Evolutionary conservation across 1,140 invertebrate genomes (phyloP).

Genomic region (Drosophila nigrodunni): DNA sequence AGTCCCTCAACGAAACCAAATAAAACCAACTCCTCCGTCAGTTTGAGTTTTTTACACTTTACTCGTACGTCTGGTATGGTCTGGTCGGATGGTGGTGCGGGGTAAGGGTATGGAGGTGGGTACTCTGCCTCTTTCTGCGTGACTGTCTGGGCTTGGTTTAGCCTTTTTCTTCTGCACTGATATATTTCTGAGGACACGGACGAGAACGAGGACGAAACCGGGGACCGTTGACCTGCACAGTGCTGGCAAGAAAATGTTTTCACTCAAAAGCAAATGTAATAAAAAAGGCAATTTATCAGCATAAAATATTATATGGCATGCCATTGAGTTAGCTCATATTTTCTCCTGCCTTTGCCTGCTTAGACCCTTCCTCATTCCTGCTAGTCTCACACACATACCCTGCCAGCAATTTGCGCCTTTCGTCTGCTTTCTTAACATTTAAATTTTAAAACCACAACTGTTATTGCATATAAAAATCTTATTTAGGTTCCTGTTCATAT

Average conservation of each 20-base stretch:
- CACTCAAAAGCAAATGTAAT: conserved; percentile 83
- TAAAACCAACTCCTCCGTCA: conserved; percentile 13
- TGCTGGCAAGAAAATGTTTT: conserved; percentile 74
- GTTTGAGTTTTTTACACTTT: conserved; percentile 43
- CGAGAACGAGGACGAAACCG: no score
- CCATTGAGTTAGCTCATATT: conserved; percentile 79
- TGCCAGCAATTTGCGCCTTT: conserved; percentile 26
- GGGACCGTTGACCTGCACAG: conserved; percentile 71
- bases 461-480: conserved; percentile 31
- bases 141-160: conserved; percentile 33
- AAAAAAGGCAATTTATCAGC: conserved; percentile 83
- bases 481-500: no score
- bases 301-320: conserved; percentile 83
- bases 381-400: background rate
- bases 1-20: conserved; percentile 26
- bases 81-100: no score
- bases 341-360: conserved; percentile 30
- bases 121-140: conserved; percentile 19
- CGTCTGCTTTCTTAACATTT: conserved; percentile 55
- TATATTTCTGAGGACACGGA: conserved; percentile 57
- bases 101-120: no score
- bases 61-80: conserved; percentile 12
- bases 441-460: conserved; percentile 66
- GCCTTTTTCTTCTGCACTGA: conserved; percentile 38
- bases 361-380: no score